These are phyloP conservation scores for Nasua narica DNA, from an alignment of 2,797 vertebrate species.

Conservation along the genomic window DNA sequence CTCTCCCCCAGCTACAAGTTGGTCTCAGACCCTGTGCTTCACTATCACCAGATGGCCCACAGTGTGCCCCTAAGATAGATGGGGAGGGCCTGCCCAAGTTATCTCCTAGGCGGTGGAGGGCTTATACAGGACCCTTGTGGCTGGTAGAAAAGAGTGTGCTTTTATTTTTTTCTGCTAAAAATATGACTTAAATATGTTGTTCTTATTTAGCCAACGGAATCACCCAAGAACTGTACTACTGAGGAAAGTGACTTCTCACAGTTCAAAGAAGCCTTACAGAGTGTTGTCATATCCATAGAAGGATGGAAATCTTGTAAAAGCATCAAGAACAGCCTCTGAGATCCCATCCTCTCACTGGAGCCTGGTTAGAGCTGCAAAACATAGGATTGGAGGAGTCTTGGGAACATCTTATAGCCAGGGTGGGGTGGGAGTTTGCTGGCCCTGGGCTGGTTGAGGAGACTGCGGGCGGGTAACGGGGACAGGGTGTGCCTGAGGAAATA, in stretches of 20 bases:
- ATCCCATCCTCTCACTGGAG: background rate
- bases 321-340: background rate
- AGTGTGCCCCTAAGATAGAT: background rate
- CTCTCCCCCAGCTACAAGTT: background rate
- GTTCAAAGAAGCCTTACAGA: slow-evolving; percentile 58
- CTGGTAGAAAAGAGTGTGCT: background rate
- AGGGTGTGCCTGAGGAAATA: background rate
- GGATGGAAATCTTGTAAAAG: slow-evolving; percentile 47
- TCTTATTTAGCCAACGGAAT: slow-evolving; percentile 51
- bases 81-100: background rate
- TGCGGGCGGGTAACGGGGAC: background rate
- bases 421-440: background rate
- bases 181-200: background rate
- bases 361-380: background rate
- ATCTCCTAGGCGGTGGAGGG: background rate
- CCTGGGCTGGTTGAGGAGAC: background rate
- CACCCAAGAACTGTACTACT: slow-evolving; percentile 18
- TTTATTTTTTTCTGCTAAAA: background rate
- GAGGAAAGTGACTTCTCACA: slow-evolving; percentile 42
- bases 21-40: background rate
- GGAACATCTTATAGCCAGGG: background rate
- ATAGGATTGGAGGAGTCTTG: background rate
- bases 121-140: background rate
- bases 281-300: slow-evolving; percentile 29
- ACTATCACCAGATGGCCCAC: too few species aligned